These are phyloP conservation scores for Phalacrocorax pelagicus DNA, from an alignment of 2,113 vertebrate genomes.

Conservation along the genomic window DNA sequence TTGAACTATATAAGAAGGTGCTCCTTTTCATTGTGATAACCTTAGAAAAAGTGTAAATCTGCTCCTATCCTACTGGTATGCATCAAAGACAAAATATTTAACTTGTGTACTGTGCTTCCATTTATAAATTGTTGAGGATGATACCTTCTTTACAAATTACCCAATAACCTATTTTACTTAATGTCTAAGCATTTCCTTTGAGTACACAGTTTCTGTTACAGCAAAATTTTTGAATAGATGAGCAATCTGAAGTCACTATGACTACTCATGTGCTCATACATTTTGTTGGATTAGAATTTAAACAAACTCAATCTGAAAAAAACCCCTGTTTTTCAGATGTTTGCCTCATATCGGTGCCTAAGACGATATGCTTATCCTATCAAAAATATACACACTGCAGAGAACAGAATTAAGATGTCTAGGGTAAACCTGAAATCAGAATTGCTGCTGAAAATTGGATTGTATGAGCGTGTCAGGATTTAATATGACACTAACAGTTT, in stretches of 20 bases:
- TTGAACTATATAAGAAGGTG: not conserved
- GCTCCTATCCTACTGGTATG: not conserved
- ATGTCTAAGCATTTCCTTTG: not conserved
- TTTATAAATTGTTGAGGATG: not conserved
- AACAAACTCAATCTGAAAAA: not conserved
- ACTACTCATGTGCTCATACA: not conserved
- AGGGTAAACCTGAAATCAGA: not conserved
- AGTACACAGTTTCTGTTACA: not conserved
- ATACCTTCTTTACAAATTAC: not conserved
- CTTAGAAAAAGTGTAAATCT: not conserved
- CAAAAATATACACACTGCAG: not conserved
- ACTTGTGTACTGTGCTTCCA: not conserved
- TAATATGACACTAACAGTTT: not conserved
- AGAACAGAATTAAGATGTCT: not conserved
- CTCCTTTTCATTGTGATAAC: not conserved
- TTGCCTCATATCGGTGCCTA: not conserved
- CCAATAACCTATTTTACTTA: not conserved
- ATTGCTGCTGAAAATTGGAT: not conserved
- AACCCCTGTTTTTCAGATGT: rapidly evolving
- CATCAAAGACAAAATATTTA: not conserved
- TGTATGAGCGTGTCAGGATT: not conserved
- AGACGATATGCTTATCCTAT: not conserved
- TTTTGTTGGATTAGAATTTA: not conserved
- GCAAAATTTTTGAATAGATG: not conserved
- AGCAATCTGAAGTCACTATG: not conserved